Evolutionary conservation across 1,140 invertebrate genomes (phyloP).

Genomic region (Drosophila dunni): DNA sequence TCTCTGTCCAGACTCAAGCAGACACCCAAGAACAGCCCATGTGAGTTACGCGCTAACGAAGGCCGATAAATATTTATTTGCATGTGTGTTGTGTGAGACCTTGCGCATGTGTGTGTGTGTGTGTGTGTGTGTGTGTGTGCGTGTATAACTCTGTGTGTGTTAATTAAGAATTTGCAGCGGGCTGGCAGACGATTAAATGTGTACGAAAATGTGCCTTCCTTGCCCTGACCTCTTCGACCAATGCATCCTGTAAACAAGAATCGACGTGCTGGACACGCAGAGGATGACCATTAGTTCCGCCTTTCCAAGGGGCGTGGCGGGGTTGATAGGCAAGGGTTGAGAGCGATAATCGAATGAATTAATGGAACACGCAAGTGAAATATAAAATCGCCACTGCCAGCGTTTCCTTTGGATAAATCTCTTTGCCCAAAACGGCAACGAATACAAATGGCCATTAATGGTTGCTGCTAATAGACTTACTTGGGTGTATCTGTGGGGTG

Average conservation of each 20-base stretch:
- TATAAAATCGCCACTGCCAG: constrained; percentile 52
- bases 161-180: constrained; percentile 74
- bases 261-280: constrained; percentile 56
- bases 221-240: not conserved
- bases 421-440: constrained; percentile 9
- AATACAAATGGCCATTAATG: constrained; percentile 14
- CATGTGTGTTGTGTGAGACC: constrained; percentile 29
- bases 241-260: constrained; percentile 22
- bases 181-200: constrained; percentile 71
- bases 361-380: constrained; percentile 67
- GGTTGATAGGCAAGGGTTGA: constrained; percentile 11
- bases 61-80: constrained; percentile 77
- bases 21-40: constrained; percentile 30
- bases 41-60: constrained; percentile 55
- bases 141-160: constrained; percentile 49
- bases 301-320: not conserved
- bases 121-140: not conserved
- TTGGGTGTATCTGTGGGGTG: not conserved
- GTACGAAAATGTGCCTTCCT: constrained; percentile 62
- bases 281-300: constrained; percentile 61
- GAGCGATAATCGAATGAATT: constrained; percentile 72
- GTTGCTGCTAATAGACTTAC: not conserved
- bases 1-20: constrained; percentile 6
- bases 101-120: constrained; percentile 2
- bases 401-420: constrained; percentile 67